Evolutionary conservation across 2,797 vertebrate species (phyloP).

Genomic region (Mormyrus hasselquistii): DNA sequence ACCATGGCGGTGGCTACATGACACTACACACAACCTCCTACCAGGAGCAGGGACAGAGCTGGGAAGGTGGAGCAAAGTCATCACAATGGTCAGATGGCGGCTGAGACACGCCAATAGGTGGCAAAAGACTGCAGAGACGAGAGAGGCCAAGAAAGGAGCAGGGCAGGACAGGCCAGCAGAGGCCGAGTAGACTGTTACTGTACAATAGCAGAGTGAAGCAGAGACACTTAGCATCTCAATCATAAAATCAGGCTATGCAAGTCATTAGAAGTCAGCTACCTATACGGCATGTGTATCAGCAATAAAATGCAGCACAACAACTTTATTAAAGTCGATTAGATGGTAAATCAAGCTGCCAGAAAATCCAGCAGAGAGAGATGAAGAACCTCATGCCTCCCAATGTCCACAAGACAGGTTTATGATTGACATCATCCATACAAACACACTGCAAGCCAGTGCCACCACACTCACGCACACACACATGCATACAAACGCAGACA

Average conservation of each 20-base stretch:
- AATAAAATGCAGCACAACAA: neutral
- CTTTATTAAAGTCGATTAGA: neutral
- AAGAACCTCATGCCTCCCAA: neutral
- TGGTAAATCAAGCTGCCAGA: neutral
- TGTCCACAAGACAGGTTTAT: neutral
- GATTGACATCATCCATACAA: neutral
- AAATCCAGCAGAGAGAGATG: neutral
- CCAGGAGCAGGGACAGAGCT: slow-evolving; percentile 24
- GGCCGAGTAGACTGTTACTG: slow-evolving; percentile 10
- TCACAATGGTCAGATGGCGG: slow-evolving; percentile 24
- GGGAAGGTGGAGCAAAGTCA: slow-evolving; percentile 13
- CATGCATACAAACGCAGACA: too few species aligned
- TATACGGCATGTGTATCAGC: neutral
- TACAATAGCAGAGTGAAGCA: neutral
- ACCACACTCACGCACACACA: neutral
- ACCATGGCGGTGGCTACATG: neutral
- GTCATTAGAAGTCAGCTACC: neutral
- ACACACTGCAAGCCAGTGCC: neutral
- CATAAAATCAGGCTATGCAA: neutral
- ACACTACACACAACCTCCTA: slow-evolving; percentile 29
- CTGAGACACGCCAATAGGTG: slow-evolving; percentile 24
- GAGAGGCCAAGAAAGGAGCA: slow-evolving; percentile 20
- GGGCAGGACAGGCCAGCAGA: slow-evolving; percentile 11
- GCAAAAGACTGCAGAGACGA: slow-evolving; percentile 26
- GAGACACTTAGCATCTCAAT: neutral